Conservation (phyloP, 2,113 vertebrate species). For the Heloderma charlesbogerti region DNA sequence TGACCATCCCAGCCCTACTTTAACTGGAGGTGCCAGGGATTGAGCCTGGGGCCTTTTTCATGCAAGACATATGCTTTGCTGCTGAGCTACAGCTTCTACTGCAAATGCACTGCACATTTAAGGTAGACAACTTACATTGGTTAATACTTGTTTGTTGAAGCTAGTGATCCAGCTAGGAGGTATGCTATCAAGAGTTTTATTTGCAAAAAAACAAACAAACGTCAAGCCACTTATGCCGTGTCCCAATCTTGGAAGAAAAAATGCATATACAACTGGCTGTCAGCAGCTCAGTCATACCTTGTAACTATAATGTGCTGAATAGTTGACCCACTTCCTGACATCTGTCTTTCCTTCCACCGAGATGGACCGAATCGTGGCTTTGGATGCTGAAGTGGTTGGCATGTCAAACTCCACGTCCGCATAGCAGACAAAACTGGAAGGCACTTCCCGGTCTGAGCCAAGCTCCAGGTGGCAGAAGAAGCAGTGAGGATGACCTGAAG, state of each 20-base stretch:
- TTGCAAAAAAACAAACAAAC: background rate
- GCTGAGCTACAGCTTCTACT: background rate
- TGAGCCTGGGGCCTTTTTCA: background rate
- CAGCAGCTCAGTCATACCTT: slow-evolving; percentile 77
- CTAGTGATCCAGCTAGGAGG: background rate
- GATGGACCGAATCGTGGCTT: slow-evolving; percentile 84
- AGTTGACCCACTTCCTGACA: slow-evolving; percentile 90
- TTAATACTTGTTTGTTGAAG: background rate
- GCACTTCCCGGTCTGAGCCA: slow-evolving; percentile 90
- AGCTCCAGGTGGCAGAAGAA: slow-evolving; percentile 93
- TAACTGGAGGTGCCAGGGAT: background rate
- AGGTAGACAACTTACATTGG: background rate
- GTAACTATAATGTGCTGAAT: slow-evolving; percentile 89
- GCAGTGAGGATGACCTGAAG: slow-evolving; percentile 88
- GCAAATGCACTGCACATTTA: background rate
- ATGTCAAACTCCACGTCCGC: slow-evolving; percentile 90
- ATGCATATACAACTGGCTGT: background rate
- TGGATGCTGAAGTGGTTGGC: slow-evolving; percentile 88
- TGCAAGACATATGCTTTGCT: background rate
- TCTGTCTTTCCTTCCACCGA: slow-evolving; percentile 82
- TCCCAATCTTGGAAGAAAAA: background rate
- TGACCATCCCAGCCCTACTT: background rate
- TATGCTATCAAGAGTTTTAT: background rate
- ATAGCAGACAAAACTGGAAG: slow-evolving; percentile 79
- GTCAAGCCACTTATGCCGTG: background rate